These are phyloP conservation scores for Physeter macrocephalus DNA, from an alignment of 2,113 vertebrate genomes.

Conservation along the genomic window DNA sequence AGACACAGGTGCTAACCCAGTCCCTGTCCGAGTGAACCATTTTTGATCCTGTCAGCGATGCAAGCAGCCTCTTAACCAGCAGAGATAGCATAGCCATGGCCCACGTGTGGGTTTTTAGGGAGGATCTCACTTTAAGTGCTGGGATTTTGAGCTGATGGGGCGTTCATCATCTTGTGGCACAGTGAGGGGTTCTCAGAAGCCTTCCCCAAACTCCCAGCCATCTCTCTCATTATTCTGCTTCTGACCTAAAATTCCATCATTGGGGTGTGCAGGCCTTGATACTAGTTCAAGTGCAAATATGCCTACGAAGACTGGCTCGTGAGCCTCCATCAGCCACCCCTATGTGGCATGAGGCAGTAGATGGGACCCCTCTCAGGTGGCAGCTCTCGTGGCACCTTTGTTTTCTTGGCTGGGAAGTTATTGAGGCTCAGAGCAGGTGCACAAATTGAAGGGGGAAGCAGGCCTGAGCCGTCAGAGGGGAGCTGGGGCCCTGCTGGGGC, in stretches of 20 bases:
- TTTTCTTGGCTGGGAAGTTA: not conserved
- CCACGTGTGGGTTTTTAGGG: not conserved
- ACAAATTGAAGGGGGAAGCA: too few species aligned
- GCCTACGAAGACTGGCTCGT: not conserved
- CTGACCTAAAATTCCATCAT: not conserved
- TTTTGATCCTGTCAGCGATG: not conserved
- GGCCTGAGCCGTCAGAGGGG: not conserved
- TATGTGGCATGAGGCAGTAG: not conserved
- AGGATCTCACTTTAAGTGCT: not conserved
- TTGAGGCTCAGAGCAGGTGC: not conserved
- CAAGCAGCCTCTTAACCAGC: not conserved
- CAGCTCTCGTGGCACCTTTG: not conserved
- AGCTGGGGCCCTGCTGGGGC: rapidly evolving
- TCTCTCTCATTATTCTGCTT: not conserved
- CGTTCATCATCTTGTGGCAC: too few species aligned
- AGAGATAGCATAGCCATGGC: not conserved
- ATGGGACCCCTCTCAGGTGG: not conserved
- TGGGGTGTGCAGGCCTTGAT: not conserved
- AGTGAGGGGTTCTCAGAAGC: too few species aligned
- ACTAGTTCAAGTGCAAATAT: not conserved
- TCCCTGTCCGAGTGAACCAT: not conserved
- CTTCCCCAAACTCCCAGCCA: not conserved
- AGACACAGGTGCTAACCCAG: not conserved
- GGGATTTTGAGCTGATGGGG: not conserved
- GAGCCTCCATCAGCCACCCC: not conserved